Percentiles rank a stretch among this genome's conserved stretches.
phyloP scores from a whole-genome alignment of 30 jellyfish, hydroid and myxozoan genomes.

The Aurelia sp. region DNA sequence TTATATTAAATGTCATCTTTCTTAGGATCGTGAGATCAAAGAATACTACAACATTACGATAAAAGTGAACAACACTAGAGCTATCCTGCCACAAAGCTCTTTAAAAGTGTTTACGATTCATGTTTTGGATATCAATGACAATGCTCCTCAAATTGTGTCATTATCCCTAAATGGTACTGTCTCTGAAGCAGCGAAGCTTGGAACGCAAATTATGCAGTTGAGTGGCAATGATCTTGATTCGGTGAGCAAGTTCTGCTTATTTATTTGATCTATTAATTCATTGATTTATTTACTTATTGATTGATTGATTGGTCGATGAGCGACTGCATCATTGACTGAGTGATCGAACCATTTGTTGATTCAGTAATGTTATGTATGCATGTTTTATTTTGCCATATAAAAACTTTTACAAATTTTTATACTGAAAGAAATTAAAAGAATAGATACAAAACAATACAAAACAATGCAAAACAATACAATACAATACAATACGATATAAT shows the following conservation, averaged over 20 bases:
- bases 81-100: not conserved
- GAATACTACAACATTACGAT: constrained; percentile 47
- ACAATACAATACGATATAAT: too few relatives aligned
- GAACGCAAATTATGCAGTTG: constrained; percentile 51
- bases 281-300: too few relatives aligned
- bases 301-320: too few relatives aligned
- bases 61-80: constrained; percentile 37
- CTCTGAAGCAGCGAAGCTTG: constrained; percentile 67
- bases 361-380: too few relatives aligned
- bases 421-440: too few relatives aligned
- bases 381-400: too few relatives aligned
- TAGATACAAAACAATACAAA: too few relatives aligned
- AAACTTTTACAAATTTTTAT: too few relatives aligned
- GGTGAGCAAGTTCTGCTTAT: constrained; percentile 22
- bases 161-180: constrained; percentile 39
- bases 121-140: constrained; percentile 68
- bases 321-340: too few relatives aligned
- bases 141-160: constrained; percentile 45
- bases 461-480: too few relatives aligned
- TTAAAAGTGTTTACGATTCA: constrained; percentile 12
- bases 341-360: too few relatives aligned
- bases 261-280: too few relatives aligned
- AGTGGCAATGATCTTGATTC: constrained; percentile 50
- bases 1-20: not conserved
- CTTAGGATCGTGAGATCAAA: constrained; percentile 48